A percentile compares a stretch with the other conserved stretches of the same genome.
These are phyloP conservation scores for human DNA, from an alignment of 2,113 vertebrate genomes.

Conservation along the genomic window DNA sequence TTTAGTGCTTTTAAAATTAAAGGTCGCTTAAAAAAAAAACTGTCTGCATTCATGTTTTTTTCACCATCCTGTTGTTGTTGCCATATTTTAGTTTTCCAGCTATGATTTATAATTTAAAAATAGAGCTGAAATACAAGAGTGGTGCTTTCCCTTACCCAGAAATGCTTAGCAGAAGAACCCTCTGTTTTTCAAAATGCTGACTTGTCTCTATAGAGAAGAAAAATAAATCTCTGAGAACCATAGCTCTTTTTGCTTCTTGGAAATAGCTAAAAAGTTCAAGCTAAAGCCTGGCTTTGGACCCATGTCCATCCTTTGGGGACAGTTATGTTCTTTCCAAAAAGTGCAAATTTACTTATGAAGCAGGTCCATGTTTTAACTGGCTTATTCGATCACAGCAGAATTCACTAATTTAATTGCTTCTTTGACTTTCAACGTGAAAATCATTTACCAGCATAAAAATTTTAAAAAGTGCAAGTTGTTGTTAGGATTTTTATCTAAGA, in stretches of 20 bases:
- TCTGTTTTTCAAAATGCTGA: slow-evolving; percentile 26
- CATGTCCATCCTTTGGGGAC: neutral
- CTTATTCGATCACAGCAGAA: neutral
- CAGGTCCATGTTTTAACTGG: slow-evolving; percentile 1
- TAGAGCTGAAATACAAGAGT: neutral
- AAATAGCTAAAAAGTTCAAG: slow-evolving; percentile 25
- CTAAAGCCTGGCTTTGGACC: neutral
- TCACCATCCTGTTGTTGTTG: neutral
- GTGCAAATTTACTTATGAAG: neutral
- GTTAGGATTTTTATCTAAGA: slow-evolving; percentile 22
- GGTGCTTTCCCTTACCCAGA: neutral
- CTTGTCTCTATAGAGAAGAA: slow-evolving; percentile 1
- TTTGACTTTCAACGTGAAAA: slow-evolving; percentile 38
- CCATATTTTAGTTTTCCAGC: neutral
- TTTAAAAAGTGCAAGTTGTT: neutral
- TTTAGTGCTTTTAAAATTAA: neutral
- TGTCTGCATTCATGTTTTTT: neutral
- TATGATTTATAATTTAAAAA: slow-evolving; percentile 28
- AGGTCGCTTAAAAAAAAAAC: neutral
- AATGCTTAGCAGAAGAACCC: neutral
- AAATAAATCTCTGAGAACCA: slow-evolving; percentile 46
- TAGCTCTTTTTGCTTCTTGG: neutral
- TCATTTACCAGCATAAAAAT: neutral
- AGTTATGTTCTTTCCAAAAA: slow-evolving; percentile 13
- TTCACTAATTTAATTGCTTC: slow-evolving; percentile 15